Base-by-base conservation (phyloP, 2,888 invertebrate species). In the Orchesella flavescens region DNA sequence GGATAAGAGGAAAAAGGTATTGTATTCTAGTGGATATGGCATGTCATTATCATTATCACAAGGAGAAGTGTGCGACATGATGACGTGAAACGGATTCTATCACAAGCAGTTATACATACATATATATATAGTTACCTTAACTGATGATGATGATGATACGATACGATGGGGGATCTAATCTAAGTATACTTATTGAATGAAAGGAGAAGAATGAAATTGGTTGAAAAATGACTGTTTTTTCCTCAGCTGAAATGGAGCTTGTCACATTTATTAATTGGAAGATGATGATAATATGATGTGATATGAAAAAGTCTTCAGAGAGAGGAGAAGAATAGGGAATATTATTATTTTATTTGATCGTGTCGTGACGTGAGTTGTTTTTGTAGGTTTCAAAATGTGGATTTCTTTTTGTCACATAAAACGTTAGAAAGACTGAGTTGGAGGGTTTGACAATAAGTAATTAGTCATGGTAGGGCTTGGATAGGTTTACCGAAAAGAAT, bases 81-180 rank as follows among this genome's bases (percentile, higher is more conserved):
- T 68, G 77, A 69, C 77, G 59, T 59, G 68, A 69, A 78, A 78
- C 77, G 77, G 77, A 78, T 69, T 59, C 61, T 78, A 46, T 80
- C 65, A 57, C 13, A n/a, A 66, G 46, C 79, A 66, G 79, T 73
- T 34, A 34, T 34, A 34, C 34, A 2, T 34, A 34, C 7, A 34
- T 34, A 34, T 2, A 34, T 34, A 34, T 34, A n/a, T n/a, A n/a
- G n/a, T n/a, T 72, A 80, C 79, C 72, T 73, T 80, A 80, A 80
- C 73, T 80, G 79, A 71, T 73, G 46, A 43, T n/a, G 69, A 57
- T 76, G 63, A 43, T 59, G 74, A 63, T 74, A 59, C 10, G 53
- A 34, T 7, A 34, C 7, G 34, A 34, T 34, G 34, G 34, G 34
- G 34, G 34, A 34, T 34, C 34, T 34, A n/a, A n/a, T n/a, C n/a